Evolutionary conservation across 30 jellyfish, hydroid and myxozoan genomes (phyloP).

Genomic region (Hydra vulgaris): DNA sequence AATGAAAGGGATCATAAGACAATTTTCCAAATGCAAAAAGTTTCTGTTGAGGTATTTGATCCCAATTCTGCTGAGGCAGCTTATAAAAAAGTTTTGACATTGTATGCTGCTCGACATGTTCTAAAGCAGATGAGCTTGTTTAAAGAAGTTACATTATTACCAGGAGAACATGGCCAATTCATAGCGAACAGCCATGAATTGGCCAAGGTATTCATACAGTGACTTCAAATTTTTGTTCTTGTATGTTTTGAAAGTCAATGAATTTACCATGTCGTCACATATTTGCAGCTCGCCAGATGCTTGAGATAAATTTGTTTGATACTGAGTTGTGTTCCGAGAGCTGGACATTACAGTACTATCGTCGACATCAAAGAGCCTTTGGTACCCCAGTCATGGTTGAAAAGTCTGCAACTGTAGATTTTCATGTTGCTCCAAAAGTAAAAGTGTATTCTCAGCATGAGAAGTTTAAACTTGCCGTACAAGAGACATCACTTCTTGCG

Average conservation of each 20-base stretch:
- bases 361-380: not conserved
- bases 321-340: slow-evolving; percentile 28
- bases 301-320: slow-evolving; percentile 11
- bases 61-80: not conserved
- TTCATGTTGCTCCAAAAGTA: not conserved
- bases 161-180: not conserved
- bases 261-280: slow-evolving; percentile 13
- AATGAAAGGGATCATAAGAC: slow-evolving; percentile 36
- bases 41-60: not conserved
- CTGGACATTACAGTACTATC: slow-evolving; percentile 32
- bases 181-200: not conserved
- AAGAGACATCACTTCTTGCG: not conserved
- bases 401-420: not conserved
- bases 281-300: not conserved
- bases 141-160: not conserved
- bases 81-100: slow-evolving; percentile 8
- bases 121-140: not conserved
- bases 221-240: not conserved
- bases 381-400: not conserved
- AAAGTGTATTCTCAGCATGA: not conserved
- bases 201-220: not conserved
- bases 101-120: slow-evolving; percentile 24
- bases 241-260: slow-evolving; percentile 9
- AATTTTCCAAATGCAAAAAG: slow-evolving; percentile 3
- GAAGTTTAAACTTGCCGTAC: not conserved